phyloP scores from a whole-genome alignment of 2,113 vertebrate genomes.

The Ondatra zibethicus region DNA sequence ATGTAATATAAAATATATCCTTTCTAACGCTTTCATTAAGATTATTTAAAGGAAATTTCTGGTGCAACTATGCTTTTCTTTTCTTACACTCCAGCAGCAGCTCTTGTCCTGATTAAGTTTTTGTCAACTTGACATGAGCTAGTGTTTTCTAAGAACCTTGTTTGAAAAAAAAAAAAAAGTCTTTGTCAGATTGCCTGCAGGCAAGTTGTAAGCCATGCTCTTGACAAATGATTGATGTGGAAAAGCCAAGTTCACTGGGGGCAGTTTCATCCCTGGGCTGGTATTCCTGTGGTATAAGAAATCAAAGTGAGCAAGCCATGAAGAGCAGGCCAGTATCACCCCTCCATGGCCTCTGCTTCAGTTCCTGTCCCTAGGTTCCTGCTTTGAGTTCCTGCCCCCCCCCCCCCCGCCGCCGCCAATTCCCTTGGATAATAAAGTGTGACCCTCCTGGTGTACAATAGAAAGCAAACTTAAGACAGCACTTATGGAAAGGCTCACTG shows the following conservation, averaged over 20 bases:
- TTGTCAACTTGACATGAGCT: not conserved
- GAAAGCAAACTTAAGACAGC: not conserved
- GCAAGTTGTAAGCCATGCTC: not conserved
- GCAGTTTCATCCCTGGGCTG: not conserved
- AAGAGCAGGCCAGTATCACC: not conserved
- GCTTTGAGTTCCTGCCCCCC: not conserved
- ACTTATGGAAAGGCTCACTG: not conserved
- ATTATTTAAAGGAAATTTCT: constrained; percentile 6
- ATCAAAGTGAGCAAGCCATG: not conserved
- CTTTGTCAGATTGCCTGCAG: not conserved
- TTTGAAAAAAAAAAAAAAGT: not conserved
- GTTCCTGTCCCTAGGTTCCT: not conserved
- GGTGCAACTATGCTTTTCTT: not conserved
- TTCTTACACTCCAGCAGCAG: not conserved
- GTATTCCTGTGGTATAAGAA: not conserved
- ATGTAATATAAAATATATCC: constrained; percentile 35
- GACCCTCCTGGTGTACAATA: not conserved
- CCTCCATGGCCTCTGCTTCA: not conserved
- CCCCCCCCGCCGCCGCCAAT: not conserved
- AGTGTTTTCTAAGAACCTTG: not conserved
- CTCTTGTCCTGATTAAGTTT: not conserved
- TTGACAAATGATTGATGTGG: not conserved
- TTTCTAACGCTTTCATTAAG: constrained; percentile 56
- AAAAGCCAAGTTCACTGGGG: not conserved
- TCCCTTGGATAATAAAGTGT: not conserved